Percentiles rank a stretch among this genome's conserved stretches.
Evolutionary conservation across 2,113 vertebrate species (phyloP).

Genomic region (Acrocephalus kingi): DNA sequence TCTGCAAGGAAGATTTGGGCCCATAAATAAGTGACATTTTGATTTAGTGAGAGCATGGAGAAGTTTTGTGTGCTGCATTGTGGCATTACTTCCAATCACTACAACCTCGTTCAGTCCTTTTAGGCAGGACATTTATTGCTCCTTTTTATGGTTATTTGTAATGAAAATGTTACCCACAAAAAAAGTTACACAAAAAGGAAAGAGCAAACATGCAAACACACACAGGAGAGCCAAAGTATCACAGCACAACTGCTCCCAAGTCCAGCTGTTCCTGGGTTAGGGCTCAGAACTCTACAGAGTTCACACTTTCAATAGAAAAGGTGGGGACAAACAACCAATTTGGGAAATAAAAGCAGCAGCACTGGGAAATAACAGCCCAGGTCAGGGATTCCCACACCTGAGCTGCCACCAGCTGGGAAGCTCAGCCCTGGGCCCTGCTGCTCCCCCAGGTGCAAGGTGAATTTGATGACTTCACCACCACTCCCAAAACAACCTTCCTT

Average conservation of each 20-base stretch:
- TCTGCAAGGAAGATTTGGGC: neutral
- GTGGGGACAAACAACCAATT: rapidly evolving
- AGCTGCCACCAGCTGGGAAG: neutral
- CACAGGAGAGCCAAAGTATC: neutral
- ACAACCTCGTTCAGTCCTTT: neutral
- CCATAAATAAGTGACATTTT: neutral
- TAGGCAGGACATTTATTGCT: neutral
- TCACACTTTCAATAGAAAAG: neutral
- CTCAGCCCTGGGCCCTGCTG: neutral
- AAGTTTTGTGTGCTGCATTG: neutral
- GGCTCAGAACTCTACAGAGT: neutral
- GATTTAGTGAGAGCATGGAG: neutral
- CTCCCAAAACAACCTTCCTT: neutral
- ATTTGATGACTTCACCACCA: neutral
- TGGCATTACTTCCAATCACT: neutral
- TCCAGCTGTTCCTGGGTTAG: too few relatives aligned
- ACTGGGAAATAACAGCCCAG: neutral
- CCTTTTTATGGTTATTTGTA: neutral
- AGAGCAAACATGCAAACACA: neutral
- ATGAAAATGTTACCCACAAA: neutral
- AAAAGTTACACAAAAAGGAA: neutral
- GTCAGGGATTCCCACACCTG: neutral
- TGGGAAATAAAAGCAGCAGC: neutral
- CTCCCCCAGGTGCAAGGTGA: neutral
- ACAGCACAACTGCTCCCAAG: neutral